A percentile compares a stretch with the other conserved stretches of the same genome.
Conservation (phyloP, 2,797 vertebrate species). For the Pangasius mekongensis region DNA sequence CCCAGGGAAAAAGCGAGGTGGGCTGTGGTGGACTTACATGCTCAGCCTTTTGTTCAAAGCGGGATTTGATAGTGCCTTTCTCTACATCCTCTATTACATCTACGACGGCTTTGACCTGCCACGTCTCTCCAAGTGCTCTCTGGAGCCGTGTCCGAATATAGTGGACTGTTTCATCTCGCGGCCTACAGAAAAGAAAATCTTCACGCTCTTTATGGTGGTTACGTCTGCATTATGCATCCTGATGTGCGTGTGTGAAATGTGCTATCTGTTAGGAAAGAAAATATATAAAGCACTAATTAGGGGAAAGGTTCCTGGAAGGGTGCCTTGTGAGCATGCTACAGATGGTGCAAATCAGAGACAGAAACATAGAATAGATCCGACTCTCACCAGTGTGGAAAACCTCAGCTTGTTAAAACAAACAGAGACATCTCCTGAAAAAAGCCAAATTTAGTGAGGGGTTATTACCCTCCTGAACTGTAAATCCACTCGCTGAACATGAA, state of each 20-base stretch:
- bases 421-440: neutral
- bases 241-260: constrained; percentile 85
- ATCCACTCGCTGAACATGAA: neutral
- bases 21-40: constrained; percentile 93
- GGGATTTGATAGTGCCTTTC: constrained; percentile 78
- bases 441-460: neutral
- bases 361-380: constrained; percentile 60
- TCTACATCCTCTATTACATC: constrained; percentile 83
- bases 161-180: constrained; percentile 91
- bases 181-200: constrained; percentile 90
- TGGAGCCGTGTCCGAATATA: constrained; percentile 84
- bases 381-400: constrained; percentile 52
- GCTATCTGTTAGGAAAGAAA: constrained; percentile 83
- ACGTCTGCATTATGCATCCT: constrained; percentile 81
- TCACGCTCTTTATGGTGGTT: constrained; percentile 90
- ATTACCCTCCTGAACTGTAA: neutral
- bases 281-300: constrained; percentile 62
- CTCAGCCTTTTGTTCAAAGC: constrained; percentile 88
- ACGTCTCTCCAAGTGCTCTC: constrained; percentile 78
- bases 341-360: constrained; percentile 52
- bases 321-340: constrained; percentile 59
- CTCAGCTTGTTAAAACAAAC: constrained; percentile 56
- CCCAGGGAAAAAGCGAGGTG: constrained; percentile 86
- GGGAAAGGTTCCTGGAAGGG: constrained; percentile 52
- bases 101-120: constrained; percentile 86